Conservation (phyloP, 2,797 vertebrate species). For the Furcifer pardalis region DNA sequence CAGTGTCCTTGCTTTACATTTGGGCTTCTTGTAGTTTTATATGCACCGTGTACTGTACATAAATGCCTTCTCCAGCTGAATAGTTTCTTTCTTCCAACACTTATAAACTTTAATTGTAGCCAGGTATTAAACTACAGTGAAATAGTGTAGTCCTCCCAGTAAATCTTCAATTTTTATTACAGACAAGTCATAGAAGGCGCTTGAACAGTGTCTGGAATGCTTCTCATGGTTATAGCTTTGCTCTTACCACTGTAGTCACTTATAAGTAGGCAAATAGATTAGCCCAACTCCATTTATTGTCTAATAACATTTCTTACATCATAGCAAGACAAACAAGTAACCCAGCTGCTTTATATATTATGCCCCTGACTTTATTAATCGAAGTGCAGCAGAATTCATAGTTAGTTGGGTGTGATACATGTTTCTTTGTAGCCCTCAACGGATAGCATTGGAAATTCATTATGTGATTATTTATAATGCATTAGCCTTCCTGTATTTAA, state of each 20-base stretch:
- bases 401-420: slow-evolving; percentile 49
- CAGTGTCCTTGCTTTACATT: slow-evolving; percentile 69
- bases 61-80: slow-evolving; percentile 68
- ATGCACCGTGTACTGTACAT: slow-evolving; percentile 70
- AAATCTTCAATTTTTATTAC: slow-evolving; percentile 69
- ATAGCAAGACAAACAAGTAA: slow-evolving; percentile 45
- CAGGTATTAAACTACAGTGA: slow-evolving; percentile 71
- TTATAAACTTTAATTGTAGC: slow-evolving; percentile 69
- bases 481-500: slow-evolving; percentile 63
- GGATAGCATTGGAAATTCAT: slow-evolving; percentile 60
- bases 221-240: slow-evolving; percentile 61
- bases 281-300: slow-evolving; percentile 55
- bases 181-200: slow-evolving; percentile 60
- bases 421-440: slow-evolving; percentile 47
- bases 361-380: slow-evolving; percentile 47
- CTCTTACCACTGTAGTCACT: slow-evolving; percentile 59
- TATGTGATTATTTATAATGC: slow-evolving; percentile 54
- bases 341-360: slow-evolving; percentile 54
- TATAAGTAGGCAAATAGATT: slow-evolving; percentile 68
- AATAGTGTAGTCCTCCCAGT: slow-evolving; percentile 53
- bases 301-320: slow-evolving; percentile 59
- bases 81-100: slow-evolving; percentile 69
- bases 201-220: slow-evolving; percentile 52
- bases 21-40: slow-evolving; percentile 69
- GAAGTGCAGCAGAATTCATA: slow-evolving; percentile 59